Base-by-base conservation (phyloP, 2,113 vertebrate genomes). In the Burhinus oedicnemus region DNA sequence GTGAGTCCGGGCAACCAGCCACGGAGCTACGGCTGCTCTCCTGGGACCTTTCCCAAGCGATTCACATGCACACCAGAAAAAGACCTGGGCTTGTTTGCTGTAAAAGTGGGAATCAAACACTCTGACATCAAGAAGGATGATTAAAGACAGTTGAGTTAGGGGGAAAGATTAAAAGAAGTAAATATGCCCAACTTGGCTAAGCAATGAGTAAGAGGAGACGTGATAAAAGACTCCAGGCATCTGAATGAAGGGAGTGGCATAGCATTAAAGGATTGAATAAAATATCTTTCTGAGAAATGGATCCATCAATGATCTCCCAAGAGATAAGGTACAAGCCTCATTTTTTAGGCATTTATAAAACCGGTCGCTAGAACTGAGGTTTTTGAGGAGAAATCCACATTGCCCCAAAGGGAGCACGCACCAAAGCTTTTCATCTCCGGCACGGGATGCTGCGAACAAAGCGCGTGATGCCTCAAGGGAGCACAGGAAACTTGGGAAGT, bases 151-250 rank as follows among this genome's bases (percentile, higher is more conserved):
- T 22, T 93, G 95, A 91, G 82, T 82, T 97, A 81, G 3, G 3
- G 91, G 82, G 66, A 95, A 97, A 97, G 96, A 97, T 97, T 95
- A 96, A 95, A 97, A 96, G 97, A 96, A 95, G 87, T 93, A 96
- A 96, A 93, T 97, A 93, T 95, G 91, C 77, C 85, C 69, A 97
- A 96, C 91, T 95, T 97, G 93, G 94, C 95, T 96, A 95, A 93
- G 97, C 96, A 95, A 91, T 88, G 81, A 96, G 87, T 95, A 95
- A 97, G 66, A 91, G 51, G 87, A 97, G 93, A 65, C 21, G 4
- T 86, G 96, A 97, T 96, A 97, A 96, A 97, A 96, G 95, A 91
- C 94, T 96, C 64, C 89, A 96, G 93, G 94, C 95, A 93, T 94
- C 89, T 88, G 91, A 94, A 95, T 94, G 94, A 95, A 96, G 96